These are phyloP conservation scores for Anableps anableps DNA, from an alignment of 2,797 vertebrate genomes.

Conservation along the genomic window DNA sequence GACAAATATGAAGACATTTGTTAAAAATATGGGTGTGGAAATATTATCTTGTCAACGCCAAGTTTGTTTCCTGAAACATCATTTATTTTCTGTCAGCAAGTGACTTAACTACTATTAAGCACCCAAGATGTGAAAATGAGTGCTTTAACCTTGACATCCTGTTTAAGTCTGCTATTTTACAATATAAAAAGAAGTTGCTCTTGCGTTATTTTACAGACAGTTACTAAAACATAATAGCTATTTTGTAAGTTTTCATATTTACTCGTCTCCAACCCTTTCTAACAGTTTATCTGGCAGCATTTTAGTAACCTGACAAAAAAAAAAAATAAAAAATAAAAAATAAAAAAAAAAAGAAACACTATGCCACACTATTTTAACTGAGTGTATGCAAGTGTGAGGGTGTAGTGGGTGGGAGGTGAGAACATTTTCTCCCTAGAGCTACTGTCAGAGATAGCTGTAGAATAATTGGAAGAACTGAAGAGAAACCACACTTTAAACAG, in stretches of 20 bases:
- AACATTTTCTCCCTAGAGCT: slow-evolving; percentile 41
- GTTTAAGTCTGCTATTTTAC: too few relatives aligned
- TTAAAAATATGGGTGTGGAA: background rate
- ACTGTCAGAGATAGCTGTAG: slow-evolving; percentile 45
- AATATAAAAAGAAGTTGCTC: too few relatives aligned
- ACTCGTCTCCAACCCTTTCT: too few relatives aligned
- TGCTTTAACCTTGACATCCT: too few relatives aligned
- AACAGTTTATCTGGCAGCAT: background rate
- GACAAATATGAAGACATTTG: background rate
- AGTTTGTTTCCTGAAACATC: background rate
- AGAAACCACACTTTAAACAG: slow-evolving; percentile 42
- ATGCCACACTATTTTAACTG: background rate
- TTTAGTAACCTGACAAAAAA: background rate
- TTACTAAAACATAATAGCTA: background rate
- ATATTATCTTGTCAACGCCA: background rate
- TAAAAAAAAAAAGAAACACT: background rate
- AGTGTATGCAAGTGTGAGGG: background rate
- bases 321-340: background rate
- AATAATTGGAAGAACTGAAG: slow-evolving; percentile 45
- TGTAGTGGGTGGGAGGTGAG: slow-evolving; percentile 4
- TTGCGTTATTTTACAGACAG: too few relatives aligned
- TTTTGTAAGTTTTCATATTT: background rate
- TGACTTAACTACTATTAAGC: background rate
- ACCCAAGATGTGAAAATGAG: too few relatives aligned
- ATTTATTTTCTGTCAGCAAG: background rate